Percentiles rank a stretch among this genome's conserved stretches.
Conservation (phyloP, 2,113 vertebrate species). For the Xenopus borealis region DNA sequence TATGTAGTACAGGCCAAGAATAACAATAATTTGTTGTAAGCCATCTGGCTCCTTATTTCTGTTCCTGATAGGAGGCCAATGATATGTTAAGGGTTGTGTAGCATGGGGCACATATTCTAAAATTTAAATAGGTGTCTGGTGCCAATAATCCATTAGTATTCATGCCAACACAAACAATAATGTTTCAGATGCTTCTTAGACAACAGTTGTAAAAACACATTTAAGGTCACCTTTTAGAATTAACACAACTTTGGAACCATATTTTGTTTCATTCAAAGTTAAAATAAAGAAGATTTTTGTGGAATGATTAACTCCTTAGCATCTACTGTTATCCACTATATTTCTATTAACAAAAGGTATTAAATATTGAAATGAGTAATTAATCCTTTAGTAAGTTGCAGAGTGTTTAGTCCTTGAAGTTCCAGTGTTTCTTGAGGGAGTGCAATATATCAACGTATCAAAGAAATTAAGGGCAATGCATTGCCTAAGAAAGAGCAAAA, state of each 20-base stretch:
- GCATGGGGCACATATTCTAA: conserved; percentile 2
- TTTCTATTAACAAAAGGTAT: too few species aligned
- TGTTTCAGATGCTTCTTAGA: conserved; percentile 15
- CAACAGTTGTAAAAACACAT: conserved; percentile 31
- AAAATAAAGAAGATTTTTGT: not conserved
- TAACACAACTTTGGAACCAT: not conserved
- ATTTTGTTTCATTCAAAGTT: not conserved
- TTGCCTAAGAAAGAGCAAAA: not conserved
- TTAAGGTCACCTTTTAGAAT: conserved; percentile 7
- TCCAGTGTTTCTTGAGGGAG: not conserved
- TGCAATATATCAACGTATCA: not conserved
- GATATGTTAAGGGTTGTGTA: conserved; percentile 18
- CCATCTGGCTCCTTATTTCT: conserved; percentile 32
- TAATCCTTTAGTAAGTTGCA: not conserved
- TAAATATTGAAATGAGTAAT: not conserved
- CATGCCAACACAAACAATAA: conserved; percentile 24
- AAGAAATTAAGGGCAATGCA: too few species aligned
- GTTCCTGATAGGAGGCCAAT: conserved; percentile 17
- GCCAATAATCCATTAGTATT: conserved; percentile 26
- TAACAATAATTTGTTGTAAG: conserved; percentile 35
- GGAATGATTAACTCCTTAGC: too few species aligned
- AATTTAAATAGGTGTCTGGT: conserved; percentile 13
- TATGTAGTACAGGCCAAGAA: conserved; percentile 25
- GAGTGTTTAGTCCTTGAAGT: not conserved
- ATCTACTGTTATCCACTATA: too few species aligned